Percentiles rank a stretch among this genome's conserved stretches.
phyloP scores from a whole-genome alignment of 2,113 vertebrate species.

The Phrynocephalus versicolor region DNA sequence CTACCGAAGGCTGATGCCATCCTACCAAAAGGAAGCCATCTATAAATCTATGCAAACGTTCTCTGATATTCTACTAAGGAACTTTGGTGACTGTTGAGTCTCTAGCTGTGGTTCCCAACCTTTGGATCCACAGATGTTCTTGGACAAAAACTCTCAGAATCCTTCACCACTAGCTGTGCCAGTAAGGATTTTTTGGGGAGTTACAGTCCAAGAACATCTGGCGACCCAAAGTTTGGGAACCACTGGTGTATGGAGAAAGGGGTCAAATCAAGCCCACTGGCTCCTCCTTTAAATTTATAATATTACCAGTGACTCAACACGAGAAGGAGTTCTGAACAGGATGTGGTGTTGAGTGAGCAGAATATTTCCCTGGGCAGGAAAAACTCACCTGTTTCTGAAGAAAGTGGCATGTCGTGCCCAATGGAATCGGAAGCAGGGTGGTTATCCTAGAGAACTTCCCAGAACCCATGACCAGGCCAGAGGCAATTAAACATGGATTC shows the following conservation, averaged over 20 bases:
- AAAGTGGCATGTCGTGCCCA: neutral
- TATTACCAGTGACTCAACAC: neutral
- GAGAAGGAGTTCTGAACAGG: no score
- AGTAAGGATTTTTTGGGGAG: no score
- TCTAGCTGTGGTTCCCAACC: neutral
- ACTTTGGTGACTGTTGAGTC: no score
- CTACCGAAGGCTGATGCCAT: neutral
- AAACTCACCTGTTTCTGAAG: constrained; percentile 12
- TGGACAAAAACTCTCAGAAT: no score
- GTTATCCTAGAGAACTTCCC: neutral
- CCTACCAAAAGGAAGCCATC: neutral
- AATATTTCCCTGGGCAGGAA: neutral
- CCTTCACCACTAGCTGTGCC: no score
- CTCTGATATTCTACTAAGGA: neutral
- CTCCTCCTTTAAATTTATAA: neutral
- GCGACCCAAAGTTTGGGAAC: no score
- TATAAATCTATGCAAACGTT: neutral
- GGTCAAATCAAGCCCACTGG: neutral
- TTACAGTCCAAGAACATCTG: no score
- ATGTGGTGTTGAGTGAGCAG: neutral
- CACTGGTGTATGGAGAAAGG: neutral
- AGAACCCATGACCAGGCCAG: neutral
- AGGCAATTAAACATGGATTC: neutral
- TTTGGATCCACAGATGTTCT: no score
- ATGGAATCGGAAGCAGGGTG: neutral